Percentiles rank a stretch among this genome's conserved stretches.
Conservation (phyloP, 2,113 vertebrate species). For the Puntigrus tetrazona region DNA sequence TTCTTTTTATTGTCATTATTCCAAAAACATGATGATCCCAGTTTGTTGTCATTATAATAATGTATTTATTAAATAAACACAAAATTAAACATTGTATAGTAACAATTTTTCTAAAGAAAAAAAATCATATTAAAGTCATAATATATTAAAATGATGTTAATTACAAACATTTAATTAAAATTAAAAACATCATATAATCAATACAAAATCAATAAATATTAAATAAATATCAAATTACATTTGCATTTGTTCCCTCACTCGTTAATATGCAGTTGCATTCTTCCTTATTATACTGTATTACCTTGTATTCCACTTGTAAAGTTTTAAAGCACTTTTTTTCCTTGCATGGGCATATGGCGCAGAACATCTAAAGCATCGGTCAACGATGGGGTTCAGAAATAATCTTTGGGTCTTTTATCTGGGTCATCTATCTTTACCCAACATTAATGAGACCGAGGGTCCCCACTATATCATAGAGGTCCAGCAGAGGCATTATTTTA, state of each 20-base stretch:
- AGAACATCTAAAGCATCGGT: constrained; percentile 37
- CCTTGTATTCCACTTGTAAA: not conserved
- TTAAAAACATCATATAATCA: not conserved
- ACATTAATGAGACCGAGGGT: constrained; percentile 76
- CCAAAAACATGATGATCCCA: not conserved
- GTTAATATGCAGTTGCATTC: not conserved
- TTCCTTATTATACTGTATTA: not conserved
- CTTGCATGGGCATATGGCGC: constrained; percentile 31
- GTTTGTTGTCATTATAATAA: not conserved
- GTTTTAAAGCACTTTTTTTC: not conserved
- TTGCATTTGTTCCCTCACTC: not conserved
- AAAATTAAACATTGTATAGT: not conserved
- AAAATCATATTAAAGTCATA: not conserved
- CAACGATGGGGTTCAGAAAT: constrained; percentile 63
- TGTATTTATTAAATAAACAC: not conserved
- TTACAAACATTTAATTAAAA: too few relatives aligned
- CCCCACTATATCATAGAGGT: constrained; percentile 73
- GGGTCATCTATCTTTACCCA: constrained; percentile 76
- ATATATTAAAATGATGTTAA: too few relatives aligned
- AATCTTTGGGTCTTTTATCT: constrained; percentile 70
- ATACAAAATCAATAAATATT: not conserved
- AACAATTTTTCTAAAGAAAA: not conserved
- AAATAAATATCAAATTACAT: not conserved
- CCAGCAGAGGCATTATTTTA: constrained; percentile 76
- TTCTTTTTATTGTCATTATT: not conserved